phyloP scores from a whole-genome alignment of 2,797 vertebrate genomes.

The Enteromius mattozi region DNA sequence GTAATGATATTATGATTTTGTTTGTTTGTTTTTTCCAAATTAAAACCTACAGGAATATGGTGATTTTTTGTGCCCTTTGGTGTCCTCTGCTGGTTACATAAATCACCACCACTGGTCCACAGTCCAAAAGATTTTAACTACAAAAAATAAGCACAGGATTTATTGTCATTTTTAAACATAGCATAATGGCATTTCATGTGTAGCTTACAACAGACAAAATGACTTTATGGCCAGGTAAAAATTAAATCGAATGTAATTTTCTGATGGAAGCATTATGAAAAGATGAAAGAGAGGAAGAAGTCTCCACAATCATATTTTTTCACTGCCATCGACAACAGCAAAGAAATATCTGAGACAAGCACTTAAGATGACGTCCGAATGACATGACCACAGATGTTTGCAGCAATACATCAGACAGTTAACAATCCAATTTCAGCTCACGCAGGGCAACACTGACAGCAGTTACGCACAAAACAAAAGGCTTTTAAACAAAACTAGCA shows the following conservation, averaged over 20 bases:
- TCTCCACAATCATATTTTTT: neutral
- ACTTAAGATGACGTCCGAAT: constrained; percentile 14
- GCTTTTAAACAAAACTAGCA: constrained; percentile 57
- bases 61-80: neutral
- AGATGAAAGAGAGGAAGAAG: neutral
- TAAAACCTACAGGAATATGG: neutral
- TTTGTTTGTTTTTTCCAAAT: neutral
- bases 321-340: constrained; percentile 24
- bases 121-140: neutral
- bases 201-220: constrained; percentile 51
- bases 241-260: neutral
- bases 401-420: constrained; percentile 45
- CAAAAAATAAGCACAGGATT: constrained; percentile 58
- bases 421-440: constrained; percentile 42
- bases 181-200: constrained; percentile 54
- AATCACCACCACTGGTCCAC: neutral
- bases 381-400: constrained; percentile 35
- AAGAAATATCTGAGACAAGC: constrained; percentile 29
- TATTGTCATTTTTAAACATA: constrained; percentile 54
- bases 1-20: neutral
- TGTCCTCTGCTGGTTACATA: constrained; percentile 50
- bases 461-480: constrained; percentile 51
- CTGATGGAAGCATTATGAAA: neutral
- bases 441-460: constrained; percentile 53
- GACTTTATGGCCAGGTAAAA: constrained; percentile 18